These are phyloP conservation scores for Rhaphigaster nebulosa DNA, from an alignment of 2,888 invertebrate species.

Conservation along the genomic window DNA sequence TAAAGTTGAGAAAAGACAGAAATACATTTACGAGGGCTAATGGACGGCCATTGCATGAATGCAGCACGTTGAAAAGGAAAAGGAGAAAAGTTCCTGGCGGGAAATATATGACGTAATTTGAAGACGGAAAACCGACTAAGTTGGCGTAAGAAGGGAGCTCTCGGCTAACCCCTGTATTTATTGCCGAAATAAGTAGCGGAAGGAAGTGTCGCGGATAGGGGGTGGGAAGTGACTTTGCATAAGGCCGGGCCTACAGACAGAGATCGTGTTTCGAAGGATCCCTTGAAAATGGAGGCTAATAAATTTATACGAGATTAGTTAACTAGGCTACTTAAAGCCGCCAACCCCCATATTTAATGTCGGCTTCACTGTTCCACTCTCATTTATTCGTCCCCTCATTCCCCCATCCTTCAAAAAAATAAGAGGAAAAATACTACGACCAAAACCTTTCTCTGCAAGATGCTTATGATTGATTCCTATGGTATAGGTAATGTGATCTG, in stretches of 20 bases:
- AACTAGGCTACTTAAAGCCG: neutral
- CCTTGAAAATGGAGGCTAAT: neutral
- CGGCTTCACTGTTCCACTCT: neutral
- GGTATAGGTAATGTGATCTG: too few relatives aligned
- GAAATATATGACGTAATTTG: constrained; percentile 39
- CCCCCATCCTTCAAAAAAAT: neutral
- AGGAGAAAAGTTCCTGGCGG: constrained; percentile 24
- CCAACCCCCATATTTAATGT: neutral
- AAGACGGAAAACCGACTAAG: constrained; percentile 44
- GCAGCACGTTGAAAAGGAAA: constrained; percentile 27
- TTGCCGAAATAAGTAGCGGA: constrained; percentile 39
- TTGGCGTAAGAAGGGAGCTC: neutral
- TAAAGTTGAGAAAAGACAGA: constrained; percentile 3
- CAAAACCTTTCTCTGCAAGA: neutral
- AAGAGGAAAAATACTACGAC: neutral
- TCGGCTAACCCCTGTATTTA: constrained; percentile 20
- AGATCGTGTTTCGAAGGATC: constrained; percentile 16
- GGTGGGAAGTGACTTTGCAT: constrained; percentile 1
- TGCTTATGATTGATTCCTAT: neutral
- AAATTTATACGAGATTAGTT: constrained; percentile 24
- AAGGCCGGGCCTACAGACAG: neutral
- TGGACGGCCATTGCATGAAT: constrained; percentile 7
- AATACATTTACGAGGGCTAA: neutral
- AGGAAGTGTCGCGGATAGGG: neutral
- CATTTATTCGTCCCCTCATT: neutral